phyloP scores from a whole-genome alignment of 2,888 invertebrate genomes.

The Limnephilus auricula region DNA sequence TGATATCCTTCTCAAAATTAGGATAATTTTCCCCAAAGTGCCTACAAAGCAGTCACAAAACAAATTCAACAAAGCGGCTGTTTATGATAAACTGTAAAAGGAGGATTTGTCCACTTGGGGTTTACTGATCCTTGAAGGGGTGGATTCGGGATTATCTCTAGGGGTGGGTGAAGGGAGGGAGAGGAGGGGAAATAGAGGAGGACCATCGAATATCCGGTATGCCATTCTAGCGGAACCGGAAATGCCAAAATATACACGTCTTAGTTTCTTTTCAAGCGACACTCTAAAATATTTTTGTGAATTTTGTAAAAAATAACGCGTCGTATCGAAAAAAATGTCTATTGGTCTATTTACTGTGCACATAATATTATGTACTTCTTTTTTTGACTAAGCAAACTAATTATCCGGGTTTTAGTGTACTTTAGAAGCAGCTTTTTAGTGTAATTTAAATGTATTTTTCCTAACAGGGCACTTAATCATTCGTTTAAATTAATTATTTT shows the following conservation, averaged over 20 bases:
- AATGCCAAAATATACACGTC: constrained; percentile 54
- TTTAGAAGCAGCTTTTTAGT: background rate
- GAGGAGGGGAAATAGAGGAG: constrained; percentile 17
- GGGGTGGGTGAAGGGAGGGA: constrained; percentile 13
- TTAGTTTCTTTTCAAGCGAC: constrained; percentile 38
- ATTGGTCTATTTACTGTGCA: background rate
- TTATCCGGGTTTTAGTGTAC: background rate
- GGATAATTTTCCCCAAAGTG: constrained; percentile 5
- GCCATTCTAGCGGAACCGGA: constrained; percentile 54
- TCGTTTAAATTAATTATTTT: too few species aligned
- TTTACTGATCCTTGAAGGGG: constrained; percentile 68
- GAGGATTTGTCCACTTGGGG: constrained; percentile 72
- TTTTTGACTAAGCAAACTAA: background rate
- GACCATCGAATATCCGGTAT: constrained; percentile 61
- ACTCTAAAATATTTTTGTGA: constrained; percentile 40
- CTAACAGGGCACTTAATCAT: too few species aligned
- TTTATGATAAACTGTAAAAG: constrained; percentile 73
- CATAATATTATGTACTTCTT: background rate
- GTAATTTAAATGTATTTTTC: too few species aligned
- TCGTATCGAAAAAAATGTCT: background rate
- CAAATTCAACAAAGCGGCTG: constrained; percentile 78
- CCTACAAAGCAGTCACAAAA: constrained; percentile 69
- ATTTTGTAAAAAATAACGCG: background rate
- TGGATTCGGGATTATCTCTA: constrained; percentile 69
- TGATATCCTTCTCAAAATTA: background rate